Evolutionary conservation across 2,113 vertebrate genomes (phyloP), one percentile per base, ranked within the genome.

Genomic region (Dicentrarchus labrax): DNA sequence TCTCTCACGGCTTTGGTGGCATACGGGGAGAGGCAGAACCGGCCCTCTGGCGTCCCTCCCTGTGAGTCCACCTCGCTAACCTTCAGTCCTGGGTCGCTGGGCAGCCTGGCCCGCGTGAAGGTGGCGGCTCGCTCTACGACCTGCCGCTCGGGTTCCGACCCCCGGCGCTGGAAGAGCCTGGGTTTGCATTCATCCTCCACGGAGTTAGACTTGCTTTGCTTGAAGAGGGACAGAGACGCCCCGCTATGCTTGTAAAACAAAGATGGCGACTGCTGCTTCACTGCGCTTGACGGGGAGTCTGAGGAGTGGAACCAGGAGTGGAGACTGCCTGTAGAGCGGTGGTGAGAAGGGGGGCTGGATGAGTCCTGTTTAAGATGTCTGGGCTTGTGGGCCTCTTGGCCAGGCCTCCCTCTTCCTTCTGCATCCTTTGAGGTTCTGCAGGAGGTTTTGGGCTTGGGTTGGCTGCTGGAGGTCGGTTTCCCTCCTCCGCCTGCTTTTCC

Each of bases 11-110:
- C 81, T 4, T 93, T 95, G 48, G 93, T 81, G 79, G 94, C 76
- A 17, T 90, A 80, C 24, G 93, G 89, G 15, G 94, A 94, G 54
- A 93, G 92, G 57, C 91, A 95, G 87, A 92, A 92, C 6, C 36
- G 79, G 15, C 76, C 59, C 72, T 93, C 92, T 10, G 75, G 1
- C 0, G 45, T 19, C 11, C 12, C 80, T 2, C 50, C 71, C 15
- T 66, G 80, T 0, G 54, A 2, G 16, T 95, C 93, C 73, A 64
- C 39, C 8, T 89, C 77, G 0, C 89, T 84, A 16, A 81, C 90
- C 78, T 88, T 94, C 57, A 89, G 86, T 10, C 89, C 89, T 0
- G 86, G 92, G 74, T 94, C 93, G 41, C 90, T 89, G 62, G 91
- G 92, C 39, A 88, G 89, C 59, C 86, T 57, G 0, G 43, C 50